A percentile compares a stretch with the other conserved stretches of the same genome.
These are phyloP conservation scores for Tolmerus cingulatus DNA, from an alignment of 2,888 invertebrate species.

Conservation along the genomic window DNA sequence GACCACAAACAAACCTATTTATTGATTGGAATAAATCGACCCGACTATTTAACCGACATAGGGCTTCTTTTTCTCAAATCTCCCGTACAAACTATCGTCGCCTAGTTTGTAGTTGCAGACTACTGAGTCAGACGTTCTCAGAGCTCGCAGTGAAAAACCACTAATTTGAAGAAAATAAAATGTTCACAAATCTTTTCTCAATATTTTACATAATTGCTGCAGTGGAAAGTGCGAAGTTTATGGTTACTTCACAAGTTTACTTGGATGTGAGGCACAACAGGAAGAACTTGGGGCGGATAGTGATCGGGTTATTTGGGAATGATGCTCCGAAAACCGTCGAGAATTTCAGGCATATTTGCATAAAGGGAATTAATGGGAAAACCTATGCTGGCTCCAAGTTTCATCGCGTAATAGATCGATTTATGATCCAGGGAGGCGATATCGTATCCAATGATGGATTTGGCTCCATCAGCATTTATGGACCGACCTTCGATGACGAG, in stretches of 20 bases:
- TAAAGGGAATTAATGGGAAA: constrained; percentile 76
- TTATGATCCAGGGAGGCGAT: constrained; percentile 95
- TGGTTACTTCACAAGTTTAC: constrained; percentile 82
- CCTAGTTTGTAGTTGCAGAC: not conserved
- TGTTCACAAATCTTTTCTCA: not conserved
- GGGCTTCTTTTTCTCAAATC: not conserved
- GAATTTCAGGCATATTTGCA: constrained; percentile 85
- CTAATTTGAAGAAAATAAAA: not conserved
- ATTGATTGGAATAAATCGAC: constrained; percentile 8
- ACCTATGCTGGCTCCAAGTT: constrained; percentile 82
- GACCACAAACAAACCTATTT: not conserved
- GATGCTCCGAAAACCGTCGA: constrained; percentile 83
- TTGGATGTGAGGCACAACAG: constrained; percentile 81
- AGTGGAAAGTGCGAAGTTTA: constrained; percentile 68
- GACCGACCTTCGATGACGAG: constrained; percentile 86
- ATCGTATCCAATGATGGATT: constrained; percentile 79
- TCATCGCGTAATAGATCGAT: constrained; percentile 85
- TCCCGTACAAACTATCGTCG: not conserved
- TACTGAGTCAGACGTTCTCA: not conserved
- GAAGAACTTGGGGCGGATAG: constrained; percentile 76
- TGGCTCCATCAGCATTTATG: constrained; percentile 87
- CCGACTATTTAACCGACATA: not conserved
- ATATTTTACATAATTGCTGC: constrained; percentile 27
- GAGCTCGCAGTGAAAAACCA: not conserved
- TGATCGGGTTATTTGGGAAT: constrained; percentile 83